Percentiles rank a stretch among this genome's conserved stretches.
Conservation (phyloP, 2,888 invertebrate genomes). For the Ophion costatus region DNA sequence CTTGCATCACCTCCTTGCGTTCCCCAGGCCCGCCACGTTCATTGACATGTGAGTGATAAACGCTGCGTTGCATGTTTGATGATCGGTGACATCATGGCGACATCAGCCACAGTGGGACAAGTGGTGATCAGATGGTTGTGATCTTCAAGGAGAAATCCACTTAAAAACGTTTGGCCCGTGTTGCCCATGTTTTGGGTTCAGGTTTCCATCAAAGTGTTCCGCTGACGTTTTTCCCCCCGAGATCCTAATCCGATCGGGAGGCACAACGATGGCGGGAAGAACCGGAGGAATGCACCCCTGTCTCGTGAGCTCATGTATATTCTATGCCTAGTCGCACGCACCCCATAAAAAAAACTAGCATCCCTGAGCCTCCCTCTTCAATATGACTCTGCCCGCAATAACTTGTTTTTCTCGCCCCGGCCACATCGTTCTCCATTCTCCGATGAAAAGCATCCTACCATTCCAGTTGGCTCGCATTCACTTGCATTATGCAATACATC, state of each 20-base stretch:
- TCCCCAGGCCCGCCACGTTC: too few relatives aligned
- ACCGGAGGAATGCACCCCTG: conserved; percentile 55
- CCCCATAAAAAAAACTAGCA: conserved; percentile 75
- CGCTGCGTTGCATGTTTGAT: too few relatives aligned
- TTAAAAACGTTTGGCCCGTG: conserved; percentile 48
- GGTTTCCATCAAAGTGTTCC: conserved; percentile 13
- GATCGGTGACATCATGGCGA: too few relatives aligned
- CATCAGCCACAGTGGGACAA: too few relatives aligned
- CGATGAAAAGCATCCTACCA: conserved; percentile 41
- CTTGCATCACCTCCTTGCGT: too few relatives aligned
- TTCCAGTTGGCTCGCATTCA: conserved; percentile 39
- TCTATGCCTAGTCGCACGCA: conserved; percentile 77
- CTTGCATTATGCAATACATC: conserved; percentile 2
- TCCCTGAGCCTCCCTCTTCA: conserved; percentile 41
- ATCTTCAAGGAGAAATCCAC: conserved; percentile 27
- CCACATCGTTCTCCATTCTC: conserved; percentile 36
- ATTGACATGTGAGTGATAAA: too few relatives aligned
- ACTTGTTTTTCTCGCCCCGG: conserved; percentile 58
- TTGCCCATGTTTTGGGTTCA: too few relatives aligned
- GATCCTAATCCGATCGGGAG: not conserved
- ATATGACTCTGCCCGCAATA: conserved; percentile 67
- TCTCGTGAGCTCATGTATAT: conserved; percentile 77
- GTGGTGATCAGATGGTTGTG: too few relatives aligned
- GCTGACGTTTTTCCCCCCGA: not conserved
- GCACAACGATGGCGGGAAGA: not conserved